Percentiles rank a stretch among this genome's conserved stretches.
phyloP scores from a whole-genome alignment of 2,888 invertebrate genomes.

The Thecocarcelia acutangulata region DNA sequence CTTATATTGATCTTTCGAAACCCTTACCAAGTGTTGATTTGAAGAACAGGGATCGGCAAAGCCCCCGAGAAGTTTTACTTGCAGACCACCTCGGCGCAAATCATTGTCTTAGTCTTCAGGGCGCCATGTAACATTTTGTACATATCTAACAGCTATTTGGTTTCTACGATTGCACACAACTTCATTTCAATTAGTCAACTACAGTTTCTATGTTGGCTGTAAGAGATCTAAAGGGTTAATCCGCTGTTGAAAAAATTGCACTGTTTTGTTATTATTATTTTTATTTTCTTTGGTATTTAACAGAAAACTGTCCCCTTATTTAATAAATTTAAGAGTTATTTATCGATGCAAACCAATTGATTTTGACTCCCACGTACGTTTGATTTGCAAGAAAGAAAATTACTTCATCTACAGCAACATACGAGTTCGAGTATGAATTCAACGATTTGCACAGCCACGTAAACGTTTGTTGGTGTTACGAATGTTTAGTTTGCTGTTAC shows the following conservation, averaged over 20 bases:
- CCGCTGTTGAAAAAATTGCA: not conserved
- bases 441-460: slow-evolving; percentile 24
- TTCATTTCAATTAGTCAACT: no score
- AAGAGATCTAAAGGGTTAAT: no score
- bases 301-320: slow-evolving; percentile 63
- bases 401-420: slow-evolving; percentile 50
- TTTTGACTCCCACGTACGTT: slow-evolving; percentile 61
- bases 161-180: no score
- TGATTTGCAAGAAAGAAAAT: slow-evolving; percentile 10
- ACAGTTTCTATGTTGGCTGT: no score
- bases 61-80: no score
- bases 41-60: no score
- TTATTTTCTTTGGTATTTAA: slow-evolving; percentile 10
- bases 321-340: slow-evolving; percentile 32
- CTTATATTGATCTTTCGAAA: no score
- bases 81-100: no score
- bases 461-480: slow-evolving; percentile 27
- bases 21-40: no score
- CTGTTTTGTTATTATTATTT: not conserved
- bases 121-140: no score
- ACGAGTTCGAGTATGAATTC: slow-evolving; percentile 38
- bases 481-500: not conserved
- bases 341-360: slow-evolving; percentile 45
- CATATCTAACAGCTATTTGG: no score
- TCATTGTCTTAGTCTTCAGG: no score